These are phyloP conservation scores for Acanthurus lineatus DNA, from an alignment of 2,797 vertebrate genomes.

Conservation along the genomic window DNA sequence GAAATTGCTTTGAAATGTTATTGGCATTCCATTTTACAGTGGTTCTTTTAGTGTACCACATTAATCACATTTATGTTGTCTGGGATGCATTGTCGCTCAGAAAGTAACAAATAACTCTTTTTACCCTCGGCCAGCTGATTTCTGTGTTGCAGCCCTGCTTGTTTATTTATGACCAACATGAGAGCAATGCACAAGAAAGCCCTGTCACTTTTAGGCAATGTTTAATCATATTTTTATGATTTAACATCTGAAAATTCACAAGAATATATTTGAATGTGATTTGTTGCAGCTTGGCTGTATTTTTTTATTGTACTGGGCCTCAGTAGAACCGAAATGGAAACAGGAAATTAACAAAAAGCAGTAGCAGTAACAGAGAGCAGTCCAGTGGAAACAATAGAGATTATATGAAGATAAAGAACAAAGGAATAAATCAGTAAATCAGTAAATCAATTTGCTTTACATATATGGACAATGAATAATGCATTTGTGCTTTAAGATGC, in stretches of 20 bases:
- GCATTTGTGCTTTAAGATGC: slow-evolving; percentile 12
- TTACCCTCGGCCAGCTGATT: slow-evolving; percentile 49
- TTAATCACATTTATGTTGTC: slow-evolving; percentile 63
- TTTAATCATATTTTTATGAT: slow-evolving; percentile 70
- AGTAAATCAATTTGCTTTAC: slow-evolving; percentile 35
- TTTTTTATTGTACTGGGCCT: slow-evolving; percentile 17
- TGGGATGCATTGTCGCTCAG: slow-evolving; percentile 50
- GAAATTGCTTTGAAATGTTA: slow-evolving; percentile 58
- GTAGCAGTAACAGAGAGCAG: slow-evolving; percentile 26
- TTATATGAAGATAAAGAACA: slow-evolving; percentile 21
- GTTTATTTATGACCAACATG: slow-evolving; percentile 65
- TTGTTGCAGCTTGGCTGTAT: slow-evolving; percentile 31
- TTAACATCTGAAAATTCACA: slow-evolving; percentile 56
- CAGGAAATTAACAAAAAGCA: slow-evolving; percentile 5
- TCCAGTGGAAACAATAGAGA: slow-evolving; percentile 22
- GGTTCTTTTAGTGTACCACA: slow-evolving; percentile 46
- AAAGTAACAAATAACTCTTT: slow-evolving; percentile 51
- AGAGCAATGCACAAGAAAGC: slow-evolving; percentile 59
- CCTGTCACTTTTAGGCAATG: slow-evolving; percentile 58
- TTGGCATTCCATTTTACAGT: slow-evolving; percentile 48
- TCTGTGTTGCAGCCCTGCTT: slow-evolving; percentile 47
- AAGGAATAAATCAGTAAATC: slow-evolving; percentile 23
- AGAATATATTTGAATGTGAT: slow-evolving; percentile 61
- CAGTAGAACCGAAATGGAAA: slow-evolving; percentile 32
- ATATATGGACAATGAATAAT: slow-evolving; percentile 23